These are phyloP conservation scores for Piliocolobus tephrosceles DNA, from an alignment of 2,113 vertebrate genomes.

Conservation along the genomic window DNA sequence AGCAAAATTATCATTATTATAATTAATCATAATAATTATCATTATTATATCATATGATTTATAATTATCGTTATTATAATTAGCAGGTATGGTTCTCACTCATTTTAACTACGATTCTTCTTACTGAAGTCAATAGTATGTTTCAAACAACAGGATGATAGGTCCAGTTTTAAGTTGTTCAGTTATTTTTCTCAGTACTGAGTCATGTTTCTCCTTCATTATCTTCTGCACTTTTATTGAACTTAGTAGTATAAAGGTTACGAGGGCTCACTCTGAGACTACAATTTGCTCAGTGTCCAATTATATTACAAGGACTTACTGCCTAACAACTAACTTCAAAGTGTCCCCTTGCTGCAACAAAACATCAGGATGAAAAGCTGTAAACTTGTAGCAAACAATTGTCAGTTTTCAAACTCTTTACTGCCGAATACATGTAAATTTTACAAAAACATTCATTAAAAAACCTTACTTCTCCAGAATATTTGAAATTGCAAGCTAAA, in stretches of 20 bases:
- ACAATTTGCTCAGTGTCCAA: conserved; percentile 38
- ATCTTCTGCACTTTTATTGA: conserved; percentile 32
- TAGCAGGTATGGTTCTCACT: neutral
- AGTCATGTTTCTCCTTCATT: conserved; percentile 1
- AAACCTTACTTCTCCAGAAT: neutral
- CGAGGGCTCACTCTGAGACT: neutral
- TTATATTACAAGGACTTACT: conserved; percentile 44
- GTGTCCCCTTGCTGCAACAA: neutral
- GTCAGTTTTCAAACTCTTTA: neutral
- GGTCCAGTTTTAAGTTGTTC: neutral
- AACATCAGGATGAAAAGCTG: conserved; percentile 8
- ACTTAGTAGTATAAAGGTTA: conserved; percentile 2
- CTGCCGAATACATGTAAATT: neutral
- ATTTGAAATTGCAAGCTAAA: conserved; percentile 14
- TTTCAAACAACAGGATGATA: neutral
- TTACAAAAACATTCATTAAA: neutral
- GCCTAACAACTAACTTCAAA: conserved; percentile 22
- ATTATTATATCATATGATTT: no score
- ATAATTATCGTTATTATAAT: neutral
- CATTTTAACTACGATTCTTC: neutral
- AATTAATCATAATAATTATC: neutral
- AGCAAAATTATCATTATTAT: neutral
- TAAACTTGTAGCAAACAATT: neutral
- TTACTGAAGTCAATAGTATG: neutral
- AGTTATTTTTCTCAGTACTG: neutral